Evolutionary conservation across 2,113 vertebrate genomes (phyloP).

Genomic region (Patagioenas fasciata): DNA sequence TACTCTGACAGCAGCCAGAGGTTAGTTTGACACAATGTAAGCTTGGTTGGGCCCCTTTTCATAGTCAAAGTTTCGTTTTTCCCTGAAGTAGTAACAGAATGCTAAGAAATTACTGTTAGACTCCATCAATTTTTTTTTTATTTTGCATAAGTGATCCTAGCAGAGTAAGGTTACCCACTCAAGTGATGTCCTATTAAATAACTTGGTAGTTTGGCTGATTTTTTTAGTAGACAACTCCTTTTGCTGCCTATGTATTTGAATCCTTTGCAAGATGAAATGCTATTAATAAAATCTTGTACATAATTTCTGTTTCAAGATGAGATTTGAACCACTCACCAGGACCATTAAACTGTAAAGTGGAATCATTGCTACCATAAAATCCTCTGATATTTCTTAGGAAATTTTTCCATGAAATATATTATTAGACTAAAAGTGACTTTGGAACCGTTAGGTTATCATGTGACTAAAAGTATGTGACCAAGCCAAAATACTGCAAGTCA

Average conservation of each 20-base stretch:
- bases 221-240: background rate
- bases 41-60: background rate
- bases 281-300: background rate
- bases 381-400: background rate
- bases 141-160: background rate
- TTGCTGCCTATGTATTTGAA: background rate
- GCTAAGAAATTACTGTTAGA: background rate
- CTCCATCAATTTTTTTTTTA: background rate
- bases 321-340: background rate
- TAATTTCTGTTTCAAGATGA: background rate
- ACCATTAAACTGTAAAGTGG: background rate
- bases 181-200: background rate
- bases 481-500: background rate
- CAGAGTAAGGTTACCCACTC: background rate
- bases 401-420: background rate
- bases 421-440: background rate
- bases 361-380: background rate
- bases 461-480: background rate
- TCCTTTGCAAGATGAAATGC: background rate
- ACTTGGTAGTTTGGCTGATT: background rate
- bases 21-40: background rate
- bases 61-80: background rate
- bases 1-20: background rate
- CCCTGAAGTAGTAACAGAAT: background rate
- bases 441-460: background rate